phyloP scores from a whole-genome alignment of 1,140 invertebrate genomes.

The Drosophila biarmipes region DNA sequence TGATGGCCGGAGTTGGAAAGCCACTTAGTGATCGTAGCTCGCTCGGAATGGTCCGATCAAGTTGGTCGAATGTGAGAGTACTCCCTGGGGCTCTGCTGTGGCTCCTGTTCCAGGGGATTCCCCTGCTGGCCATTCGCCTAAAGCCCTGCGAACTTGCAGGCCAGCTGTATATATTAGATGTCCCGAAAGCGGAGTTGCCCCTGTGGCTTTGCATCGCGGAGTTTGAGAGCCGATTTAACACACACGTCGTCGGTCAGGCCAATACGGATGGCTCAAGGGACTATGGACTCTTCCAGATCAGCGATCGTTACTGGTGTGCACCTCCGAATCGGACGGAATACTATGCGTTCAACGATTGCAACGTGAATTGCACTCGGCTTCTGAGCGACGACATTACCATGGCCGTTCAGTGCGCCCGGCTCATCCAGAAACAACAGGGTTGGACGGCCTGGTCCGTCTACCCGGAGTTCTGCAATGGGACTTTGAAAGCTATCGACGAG shows the following conservation, averaged over 20 bases:
- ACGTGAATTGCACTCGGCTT: constrained; percentile 71
- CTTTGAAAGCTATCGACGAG: constrained; percentile 53
- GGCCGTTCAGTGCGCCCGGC: constrained; percentile 67
- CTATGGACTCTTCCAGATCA: constrained; percentile 84
- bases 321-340: constrained; percentile 59
- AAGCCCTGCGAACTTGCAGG: constrained; percentile 86
- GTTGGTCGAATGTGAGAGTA: constrained; percentile 32
- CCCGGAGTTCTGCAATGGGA: constrained; percentile 84
- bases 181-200: constrained; percentile 65
- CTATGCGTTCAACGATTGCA: constrained; percentile 73
- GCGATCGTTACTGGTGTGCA: constrained; percentile 79
- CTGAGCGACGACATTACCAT: constrained; percentile 73
- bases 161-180: constrained; percentile 71
- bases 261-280: constrained; percentile 76
- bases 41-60: constrained; percentile 40
- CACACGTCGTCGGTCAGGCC: constrained; percentile 58
- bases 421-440: constrained; percentile 85
- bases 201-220: constrained; percentile 74
- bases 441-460: constrained; percentile 90
- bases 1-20: constrained; percentile 22
- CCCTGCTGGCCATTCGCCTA: constrained; percentile 47
- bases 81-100: constrained; percentile 12
- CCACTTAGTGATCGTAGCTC: constrained; percentile 46
- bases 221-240: constrained; percentile 77
- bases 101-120: constrained; percentile 26